These are phyloP conservation scores for Gulo gulo DNA, from an alignment of 2,113 vertebrate species.

Conservation along the genomic window DNA sequence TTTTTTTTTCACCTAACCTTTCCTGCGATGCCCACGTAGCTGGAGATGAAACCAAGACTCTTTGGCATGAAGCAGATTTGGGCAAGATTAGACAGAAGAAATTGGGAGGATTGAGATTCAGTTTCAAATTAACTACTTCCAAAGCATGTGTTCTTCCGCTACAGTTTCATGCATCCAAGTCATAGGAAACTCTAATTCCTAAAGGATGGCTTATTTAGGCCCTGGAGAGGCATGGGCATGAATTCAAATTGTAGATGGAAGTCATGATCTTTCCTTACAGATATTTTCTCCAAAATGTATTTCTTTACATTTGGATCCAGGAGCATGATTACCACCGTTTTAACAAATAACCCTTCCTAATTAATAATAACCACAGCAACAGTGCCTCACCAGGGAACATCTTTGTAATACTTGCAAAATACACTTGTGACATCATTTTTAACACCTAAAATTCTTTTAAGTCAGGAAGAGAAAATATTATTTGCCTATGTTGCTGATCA, in stretches of 20 bases:
- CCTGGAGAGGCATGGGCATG: neutral
- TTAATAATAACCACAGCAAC: neutral
- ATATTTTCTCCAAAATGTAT: neutral
- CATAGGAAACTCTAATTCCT: neutral
- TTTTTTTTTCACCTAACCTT: neutral
- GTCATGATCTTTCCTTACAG: neutral
- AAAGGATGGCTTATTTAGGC: neutral
- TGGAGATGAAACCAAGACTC: neutral
- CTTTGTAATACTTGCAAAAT: neutral
- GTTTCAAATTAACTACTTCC: neutral
- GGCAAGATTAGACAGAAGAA: neutral
- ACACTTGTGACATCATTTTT: neutral
- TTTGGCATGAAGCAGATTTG: neutral
- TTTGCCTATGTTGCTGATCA: neutral
- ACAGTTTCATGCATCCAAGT: neutral
- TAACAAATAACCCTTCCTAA: neutral
- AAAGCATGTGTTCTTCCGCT: neutral
- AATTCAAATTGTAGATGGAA: neutral
- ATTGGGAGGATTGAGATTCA: neutral
- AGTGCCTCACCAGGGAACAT: neutral
- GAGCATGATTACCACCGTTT: neutral
- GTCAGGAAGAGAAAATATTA: neutral
- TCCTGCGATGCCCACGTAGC: too few relatives aligned
- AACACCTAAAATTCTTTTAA: neutral
- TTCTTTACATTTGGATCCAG: neutral